phyloP scores from a whole-genome alignment of 2,797 vertebrate genomes.

The Harpagifer antarcticus region DNA sequence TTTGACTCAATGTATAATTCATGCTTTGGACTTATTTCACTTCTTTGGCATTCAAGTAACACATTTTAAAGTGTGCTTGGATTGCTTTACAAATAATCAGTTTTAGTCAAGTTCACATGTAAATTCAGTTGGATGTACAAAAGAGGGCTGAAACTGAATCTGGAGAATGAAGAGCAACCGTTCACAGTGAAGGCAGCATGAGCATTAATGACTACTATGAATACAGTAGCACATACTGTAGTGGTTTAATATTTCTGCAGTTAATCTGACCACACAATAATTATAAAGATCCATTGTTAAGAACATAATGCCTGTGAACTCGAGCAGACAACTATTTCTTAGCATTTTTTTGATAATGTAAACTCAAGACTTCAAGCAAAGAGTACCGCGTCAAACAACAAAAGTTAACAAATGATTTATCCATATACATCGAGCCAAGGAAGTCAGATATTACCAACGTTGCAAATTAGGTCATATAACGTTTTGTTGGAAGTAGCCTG shows the following conservation, averaged over 20 bases:
- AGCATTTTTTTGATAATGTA: neutral
- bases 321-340: neutral
- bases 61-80: neutral
- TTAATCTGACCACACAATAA: neutral
- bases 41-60: neutral
- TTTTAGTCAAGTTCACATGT: too few relatives aligned
- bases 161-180: neutral
- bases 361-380: neutral
- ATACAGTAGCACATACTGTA: too few relatives aligned
- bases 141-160: neutral
- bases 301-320: neutral
- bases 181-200: too few relatives aligned
- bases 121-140: too few relatives aligned
- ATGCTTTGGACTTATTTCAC: neutral
- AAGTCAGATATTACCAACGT: neutral
- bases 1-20: neutral
- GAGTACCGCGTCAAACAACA: neutral
- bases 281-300: neutral
- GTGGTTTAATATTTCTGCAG: neutral
- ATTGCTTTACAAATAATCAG: neutral
- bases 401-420: neutral
- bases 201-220: too few relatives aligned
- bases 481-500: neutral
- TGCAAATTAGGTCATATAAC: neutral
- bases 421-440: too few relatives aligned